phyloP scores from a whole-genome alignment of 2,888 invertebrate species.

The Sialis fuliginosa region DNA sequence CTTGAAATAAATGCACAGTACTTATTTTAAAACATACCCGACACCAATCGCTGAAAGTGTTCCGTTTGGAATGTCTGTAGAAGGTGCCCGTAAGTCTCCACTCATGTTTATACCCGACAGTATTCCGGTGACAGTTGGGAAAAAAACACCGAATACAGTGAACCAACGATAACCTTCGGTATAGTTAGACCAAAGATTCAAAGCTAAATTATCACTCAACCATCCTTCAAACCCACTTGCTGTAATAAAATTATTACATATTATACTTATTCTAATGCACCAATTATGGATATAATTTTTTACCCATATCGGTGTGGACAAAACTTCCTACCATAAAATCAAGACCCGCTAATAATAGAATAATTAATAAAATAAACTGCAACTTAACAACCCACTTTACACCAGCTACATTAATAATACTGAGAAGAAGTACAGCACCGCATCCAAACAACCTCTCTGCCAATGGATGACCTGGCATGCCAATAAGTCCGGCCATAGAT shows the following conservation, averaged over 20 bases:
- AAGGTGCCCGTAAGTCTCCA: constrained; percentile 83
- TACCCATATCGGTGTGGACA: constrained; percentile 54
- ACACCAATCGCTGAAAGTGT: constrained; percentile 83
- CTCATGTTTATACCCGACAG: constrained; percentile 98
- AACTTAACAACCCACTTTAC: constrained; percentile 96
- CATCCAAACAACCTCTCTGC: constrained; percentile 77
- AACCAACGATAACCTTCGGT: constrained; percentile 77
- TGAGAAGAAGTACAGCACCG: constrained; percentile 67
- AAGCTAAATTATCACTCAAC: constrained; percentile 55
- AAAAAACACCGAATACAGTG: constrained; percentile 92
- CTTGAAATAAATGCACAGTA: constrained; percentile 2
- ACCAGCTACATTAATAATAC: constrained; percentile 86
- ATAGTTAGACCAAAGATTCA: constrained; percentile 70
- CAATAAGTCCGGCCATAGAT: constrained; percentile 76
- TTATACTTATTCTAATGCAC: too few species aligned
- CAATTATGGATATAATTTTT: constrained; percentile 12
- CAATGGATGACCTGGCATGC: constrained; percentile 52
- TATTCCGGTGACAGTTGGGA: constrained; percentile 93
- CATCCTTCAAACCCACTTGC: constrained; percentile 76
- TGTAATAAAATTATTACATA: constrained; percentile 19
- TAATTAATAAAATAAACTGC: constrained; percentile 73
- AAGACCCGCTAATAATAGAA: constrained; percentile 72
- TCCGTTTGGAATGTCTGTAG: constrained; percentile 84
- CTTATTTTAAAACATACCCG: constrained; percentile 36
- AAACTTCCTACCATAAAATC: constrained; percentile 93